Conservation (phyloP, 2,797 vertebrate genomes). For the Lacerta viridis region DNA sequence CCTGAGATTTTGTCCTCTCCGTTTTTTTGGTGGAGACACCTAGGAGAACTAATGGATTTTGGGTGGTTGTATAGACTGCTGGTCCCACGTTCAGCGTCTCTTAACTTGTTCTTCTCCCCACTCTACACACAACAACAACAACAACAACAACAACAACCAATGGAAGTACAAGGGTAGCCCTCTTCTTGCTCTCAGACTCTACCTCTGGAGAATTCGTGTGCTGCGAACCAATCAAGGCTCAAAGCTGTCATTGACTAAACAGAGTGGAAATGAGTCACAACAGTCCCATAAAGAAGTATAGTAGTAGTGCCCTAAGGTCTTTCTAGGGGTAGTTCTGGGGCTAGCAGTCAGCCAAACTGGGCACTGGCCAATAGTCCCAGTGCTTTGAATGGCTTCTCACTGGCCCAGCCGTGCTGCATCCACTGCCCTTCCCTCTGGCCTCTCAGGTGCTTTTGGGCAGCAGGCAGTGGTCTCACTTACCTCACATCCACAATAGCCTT, state of each 20-base stretch:
- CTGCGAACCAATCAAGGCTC: background rate
- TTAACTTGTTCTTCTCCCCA: too few species aligned
- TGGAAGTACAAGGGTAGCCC: background rate
- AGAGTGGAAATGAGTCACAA: background rate
- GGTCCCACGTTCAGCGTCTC: background rate
- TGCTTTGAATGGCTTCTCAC: too few species aligned
- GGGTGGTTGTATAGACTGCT: background rate
- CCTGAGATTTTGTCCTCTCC: background rate
- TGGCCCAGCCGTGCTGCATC: too few species aligned
- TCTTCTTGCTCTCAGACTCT: background rate
- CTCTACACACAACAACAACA: too few species aligned
- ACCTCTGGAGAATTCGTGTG: background rate
- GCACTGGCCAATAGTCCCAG: background rate
- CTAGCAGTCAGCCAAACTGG: too few species aligned
- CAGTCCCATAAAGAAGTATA: too few species aligned
- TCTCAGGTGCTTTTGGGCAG: too few species aligned
- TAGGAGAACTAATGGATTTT: background rate
- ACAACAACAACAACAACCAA: too few species aligned
- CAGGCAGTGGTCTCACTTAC: too few species aligned
- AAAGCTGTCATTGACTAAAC: background rate
- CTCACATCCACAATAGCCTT: too few species aligned
- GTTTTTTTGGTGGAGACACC: background rate
- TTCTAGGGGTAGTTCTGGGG: background rate
- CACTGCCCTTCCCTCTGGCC: too few species aligned
- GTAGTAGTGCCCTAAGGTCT: background rate